phyloP scores from a whole-genome alignment of 2,888 invertebrate species.

The Cantharis nigra region DNA sequence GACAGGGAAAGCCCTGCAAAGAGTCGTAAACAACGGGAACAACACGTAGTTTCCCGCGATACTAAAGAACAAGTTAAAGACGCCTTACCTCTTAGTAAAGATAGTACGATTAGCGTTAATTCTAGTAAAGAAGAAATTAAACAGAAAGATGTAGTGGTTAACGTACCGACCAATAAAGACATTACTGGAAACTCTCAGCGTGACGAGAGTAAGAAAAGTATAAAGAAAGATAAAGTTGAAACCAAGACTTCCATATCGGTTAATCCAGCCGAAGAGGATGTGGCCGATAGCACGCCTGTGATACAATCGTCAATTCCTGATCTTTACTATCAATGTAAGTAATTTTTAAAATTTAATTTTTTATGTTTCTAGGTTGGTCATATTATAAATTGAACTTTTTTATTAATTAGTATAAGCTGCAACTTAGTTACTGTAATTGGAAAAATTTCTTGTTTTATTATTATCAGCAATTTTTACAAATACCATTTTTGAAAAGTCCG shows the following conservation, averaged over 20 bases:
- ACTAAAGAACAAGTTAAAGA: constrained; percentile 37
- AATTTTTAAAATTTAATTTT: neutral
- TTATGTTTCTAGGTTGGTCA: neutral
- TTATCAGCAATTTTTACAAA: too few species aligned
- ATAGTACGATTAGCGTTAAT: constrained; percentile 13
- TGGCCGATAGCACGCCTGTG: constrained; percentile 3
- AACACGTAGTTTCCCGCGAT: constrained; percentile 9
- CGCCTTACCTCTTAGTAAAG: constrained; percentile 6
- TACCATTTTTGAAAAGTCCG: too few species aligned
- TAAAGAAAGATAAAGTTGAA: constrained; percentile 18
- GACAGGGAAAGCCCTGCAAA: constrained; percentile 54
- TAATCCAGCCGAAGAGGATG: constrained; percentile 2
- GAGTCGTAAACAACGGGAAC: constrained; percentile 44
- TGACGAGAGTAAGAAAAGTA: constrained; percentile 17
- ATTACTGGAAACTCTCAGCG: constrained; percentile 2
- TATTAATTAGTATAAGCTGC: too few species aligned
- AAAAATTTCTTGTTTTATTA: too few species aligned
- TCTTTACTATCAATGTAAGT: constrained; percentile 14
- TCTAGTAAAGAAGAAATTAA: constrained; percentile 22
- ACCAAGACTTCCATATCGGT: neutral
- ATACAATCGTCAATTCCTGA: constrained; percentile 15
- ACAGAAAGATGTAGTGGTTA: constrained; percentile 18
- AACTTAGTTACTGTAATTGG: too few species aligned
- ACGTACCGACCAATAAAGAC: constrained; percentile 14
- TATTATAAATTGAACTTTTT: too few species aligned